Percentiles rank a stretch among this genome's conserved stretches.
Evolutionary conservation across 2,113 vertebrate species (phyloP).

Genomic region (Corvus moneduloides): DNA sequence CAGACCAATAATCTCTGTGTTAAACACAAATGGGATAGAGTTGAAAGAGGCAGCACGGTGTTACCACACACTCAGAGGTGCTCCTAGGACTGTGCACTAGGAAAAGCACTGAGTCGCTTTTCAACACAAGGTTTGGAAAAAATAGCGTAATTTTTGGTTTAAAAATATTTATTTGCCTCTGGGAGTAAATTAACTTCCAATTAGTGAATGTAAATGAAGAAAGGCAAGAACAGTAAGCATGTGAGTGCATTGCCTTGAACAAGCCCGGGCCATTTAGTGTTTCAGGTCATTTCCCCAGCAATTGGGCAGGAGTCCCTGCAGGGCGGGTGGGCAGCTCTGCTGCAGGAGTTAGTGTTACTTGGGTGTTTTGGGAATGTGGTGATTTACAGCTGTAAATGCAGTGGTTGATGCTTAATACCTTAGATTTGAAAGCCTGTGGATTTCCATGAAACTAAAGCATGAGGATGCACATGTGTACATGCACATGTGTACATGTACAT

Average conservation of each 20-base stretch:
- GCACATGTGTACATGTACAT: not conserved
- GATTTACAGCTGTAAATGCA: not conserved
- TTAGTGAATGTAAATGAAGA: constrained; percentile 13
- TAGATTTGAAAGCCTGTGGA: not conserved
- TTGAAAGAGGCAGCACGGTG: not conserved
- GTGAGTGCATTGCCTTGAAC: not conserved
- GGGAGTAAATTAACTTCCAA: constrained; percentile 11
- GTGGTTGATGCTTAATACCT: not conserved
- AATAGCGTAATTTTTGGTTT: not conserved
- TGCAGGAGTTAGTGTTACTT: not conserved
- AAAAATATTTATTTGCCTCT: not conserved
- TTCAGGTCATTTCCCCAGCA: not conserved
- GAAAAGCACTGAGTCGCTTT: not conserved
- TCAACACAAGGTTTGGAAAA: not conserved
- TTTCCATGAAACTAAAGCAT: not conserved
- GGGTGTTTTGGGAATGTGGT: not conserved
- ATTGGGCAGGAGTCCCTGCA: not conserved
- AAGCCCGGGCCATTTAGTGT: not conserved
- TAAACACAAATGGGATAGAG: not conserved
- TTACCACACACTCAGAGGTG: not conserved
- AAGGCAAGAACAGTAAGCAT: not conserved
- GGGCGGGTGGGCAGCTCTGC: not conserved
- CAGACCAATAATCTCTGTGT: not conserved
- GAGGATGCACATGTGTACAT: not conserved
- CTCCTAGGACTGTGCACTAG: not conserved